Conservation (phyloP, 2,888 invertebrate species). For the Ectobius pallidus region DNA sequence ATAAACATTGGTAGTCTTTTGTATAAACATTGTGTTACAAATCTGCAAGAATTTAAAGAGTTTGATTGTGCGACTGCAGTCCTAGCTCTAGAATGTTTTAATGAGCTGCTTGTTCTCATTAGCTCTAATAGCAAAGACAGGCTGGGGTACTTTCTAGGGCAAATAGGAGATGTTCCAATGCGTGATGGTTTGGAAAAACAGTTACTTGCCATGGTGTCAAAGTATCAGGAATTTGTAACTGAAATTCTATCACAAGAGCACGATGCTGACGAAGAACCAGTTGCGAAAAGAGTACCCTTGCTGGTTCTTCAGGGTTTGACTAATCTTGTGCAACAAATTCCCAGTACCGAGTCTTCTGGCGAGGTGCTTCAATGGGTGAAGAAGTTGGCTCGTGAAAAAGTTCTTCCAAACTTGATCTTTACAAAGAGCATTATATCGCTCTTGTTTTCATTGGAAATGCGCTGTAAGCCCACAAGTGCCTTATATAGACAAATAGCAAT, state of each 20-base stretch:
- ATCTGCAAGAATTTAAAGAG: conserved; percentile 60
- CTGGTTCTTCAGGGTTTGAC: neutral
- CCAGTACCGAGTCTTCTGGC: neutral
- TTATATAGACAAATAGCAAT: conserved; percentile 56
- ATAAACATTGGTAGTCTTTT: conserved; percentile 49
- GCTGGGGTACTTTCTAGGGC: conserved; percentile 54
- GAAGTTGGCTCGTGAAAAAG: conserved; percentile 51
- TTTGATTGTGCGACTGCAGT: conserved; percentile 63
- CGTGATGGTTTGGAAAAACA: conserved; percentile 44
- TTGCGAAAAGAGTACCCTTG: conserved; percentile 47
- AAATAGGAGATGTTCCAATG: conserved; percentile 46
- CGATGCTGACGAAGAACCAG: conserved; percentile 46
- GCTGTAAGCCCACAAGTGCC: conserved; percentile 52
- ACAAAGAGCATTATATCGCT: conserved; percentile 52
- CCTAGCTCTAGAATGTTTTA: conserved; percentile 63
- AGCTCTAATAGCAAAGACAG: conserved; percentile 51
- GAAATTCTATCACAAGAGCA: conserved; percentile 44
- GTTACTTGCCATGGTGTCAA: conserved; percentile 46
- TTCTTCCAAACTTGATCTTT: conserved; percentile 48
- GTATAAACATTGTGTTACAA: conserved; percentile 50
- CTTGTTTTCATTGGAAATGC: conserved; percentile 52
- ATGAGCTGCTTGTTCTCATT: conserved; percentile 40
- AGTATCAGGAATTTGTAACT: conserved; percentile 46
- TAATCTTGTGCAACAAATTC: neutral
- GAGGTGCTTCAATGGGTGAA: conserved; percentile 56